Base-by-base conservation (phyloP, 2,113 vertebrate species). In the Falcunculus frontatus region DNA sequence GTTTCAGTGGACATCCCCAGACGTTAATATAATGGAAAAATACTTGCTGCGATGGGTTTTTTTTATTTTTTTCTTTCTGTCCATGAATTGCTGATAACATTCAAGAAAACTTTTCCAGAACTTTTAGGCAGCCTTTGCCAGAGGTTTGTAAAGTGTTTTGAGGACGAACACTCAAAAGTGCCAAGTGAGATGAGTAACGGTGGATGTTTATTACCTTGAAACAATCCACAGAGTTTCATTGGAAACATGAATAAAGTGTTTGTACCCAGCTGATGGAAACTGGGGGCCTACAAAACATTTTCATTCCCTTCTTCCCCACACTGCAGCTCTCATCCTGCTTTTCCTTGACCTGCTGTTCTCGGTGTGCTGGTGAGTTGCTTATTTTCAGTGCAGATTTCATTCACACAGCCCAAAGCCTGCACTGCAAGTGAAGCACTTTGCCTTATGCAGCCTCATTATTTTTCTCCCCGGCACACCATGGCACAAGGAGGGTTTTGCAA, bases 371-470 rank as follows among this genome's bases (percentile, higher is more conserved):
- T 25, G 74, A 68, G 64, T 30, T 81, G 50, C 44, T 81, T 69
- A 41, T 92, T 96, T 95, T 78, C 60, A 60, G 75, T 56, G 72
- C 79, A 93, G 52, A 80, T 78, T 76, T 57, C 67, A 41, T 88
- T 63, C 90, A 56, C 59, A 11, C 41, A 75, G 55, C 87, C 82
- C 44, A 15, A 80, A 81, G 17, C 32, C 60, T 67, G 55, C 52
- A 21, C 3, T 95, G 53, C 33, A 55, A 88, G 67, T 10, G 49
- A 87, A 87, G 49, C 57, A 42, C 77, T 86, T 74, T 37, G 72
- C 15, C 68, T 90, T 50, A 8, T 56, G 82, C 6, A 76, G 42
- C 89, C 79, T 96, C 82, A 77, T 95, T 96, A 86, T 94, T 95
- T 96, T 88, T 22, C 79, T 91, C 87, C 72, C 11, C 1, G 1